These are phyloP conservation scores for Strongylocentrotus purpuratus DNA, from an alignment of 35 echinoderm and acorn worm genomes.

Conservation along the genomic window DNA sequence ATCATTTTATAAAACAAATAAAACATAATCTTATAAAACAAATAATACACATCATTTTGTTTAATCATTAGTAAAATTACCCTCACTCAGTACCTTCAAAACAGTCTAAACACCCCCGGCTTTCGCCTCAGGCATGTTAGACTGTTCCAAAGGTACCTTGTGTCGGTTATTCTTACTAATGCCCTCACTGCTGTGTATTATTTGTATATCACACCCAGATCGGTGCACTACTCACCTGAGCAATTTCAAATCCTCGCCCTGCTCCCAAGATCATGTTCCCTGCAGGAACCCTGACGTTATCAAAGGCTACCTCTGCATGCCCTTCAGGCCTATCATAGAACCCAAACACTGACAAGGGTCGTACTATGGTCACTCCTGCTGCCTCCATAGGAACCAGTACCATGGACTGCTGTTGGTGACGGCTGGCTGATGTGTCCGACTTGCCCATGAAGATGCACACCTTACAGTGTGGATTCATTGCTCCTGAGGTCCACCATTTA, in stretches of 20 bases:
- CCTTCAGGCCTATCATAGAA: conserved; percentile 89
- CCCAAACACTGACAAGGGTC: conserved; percentile 90
- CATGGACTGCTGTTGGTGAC: conserved; percentile 95
- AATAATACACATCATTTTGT: no score
- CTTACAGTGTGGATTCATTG: conserved; percentile 84
- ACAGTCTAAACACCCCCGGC: no score
- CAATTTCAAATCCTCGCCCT: conserved; percentile 98
- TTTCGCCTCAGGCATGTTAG: no score
- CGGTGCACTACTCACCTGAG: conserved; percentile 71
- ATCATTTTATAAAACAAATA: no score
- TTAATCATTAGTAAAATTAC: no score
- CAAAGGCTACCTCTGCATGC: conserved; percentile 88
- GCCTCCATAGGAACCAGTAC: conserved; percentile 96
- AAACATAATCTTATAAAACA: no score
- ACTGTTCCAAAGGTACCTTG: no score
- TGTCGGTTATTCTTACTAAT: no score
- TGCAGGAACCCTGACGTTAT: conserved; percentile 85
- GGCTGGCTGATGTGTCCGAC: conserved; percentile 70
- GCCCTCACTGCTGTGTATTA: no score
- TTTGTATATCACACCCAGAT: neutral
- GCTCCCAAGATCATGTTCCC: conserved; percentile 87
- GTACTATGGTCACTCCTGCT: conserved; percentile 70
- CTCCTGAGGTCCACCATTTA: conserved; percentile 99
- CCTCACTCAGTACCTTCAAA: no score
- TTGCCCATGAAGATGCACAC: conserved; percentile 99